Evolutionary conservation across 2,797 vertebrate genomes (phyloP).

Genomic region (Tachyglossus aculeatus): DNA sequence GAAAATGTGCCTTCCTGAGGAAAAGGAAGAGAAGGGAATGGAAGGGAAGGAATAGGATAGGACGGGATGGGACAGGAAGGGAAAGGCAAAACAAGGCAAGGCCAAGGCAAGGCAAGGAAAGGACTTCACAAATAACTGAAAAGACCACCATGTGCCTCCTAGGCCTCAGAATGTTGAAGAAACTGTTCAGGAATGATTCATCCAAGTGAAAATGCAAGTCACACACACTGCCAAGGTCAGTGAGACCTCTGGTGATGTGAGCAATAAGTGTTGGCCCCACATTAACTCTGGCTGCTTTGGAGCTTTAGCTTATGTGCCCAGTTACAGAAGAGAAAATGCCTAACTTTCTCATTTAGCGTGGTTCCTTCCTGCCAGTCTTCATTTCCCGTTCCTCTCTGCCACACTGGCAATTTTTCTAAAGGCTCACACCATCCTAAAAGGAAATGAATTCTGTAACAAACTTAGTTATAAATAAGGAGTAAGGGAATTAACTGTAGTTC

Average conservation of each 20-base stretch:
- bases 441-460: neutral
- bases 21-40: neutral
- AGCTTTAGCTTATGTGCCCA: conserved; percentile 25
- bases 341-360: conserved; percentile 16
- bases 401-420: conserved; percentile 15
- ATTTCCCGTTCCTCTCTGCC: neutral
- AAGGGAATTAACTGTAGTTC: neutral
- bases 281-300: conserved; percentile 3
- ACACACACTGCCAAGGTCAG: conserved; percentile 62
- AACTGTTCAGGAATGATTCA: conserved; percentile 60
- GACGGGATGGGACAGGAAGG: too few species aligned
- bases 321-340: conserved; percentile 17
- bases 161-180: conserved; percentile 43
- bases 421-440: conserved; percentile 1
- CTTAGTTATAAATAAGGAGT: conserved; percentile 4
- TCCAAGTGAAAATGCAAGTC: conserved; percentile 47
- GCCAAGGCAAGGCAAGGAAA: neutral
- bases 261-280: conserved; percentile 31
- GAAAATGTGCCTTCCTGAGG: too few species aligned
- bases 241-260: conserved; percentile 63
- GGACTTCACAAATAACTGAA: conserved; percentile 48
- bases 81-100: neutral
- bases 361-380: neutral
- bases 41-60: too few species aligned
- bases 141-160: conserved; percentile 47